Conservation (phyloP, 2,888 invertebrate genomes). For the Hyalella azteca region DNA sequence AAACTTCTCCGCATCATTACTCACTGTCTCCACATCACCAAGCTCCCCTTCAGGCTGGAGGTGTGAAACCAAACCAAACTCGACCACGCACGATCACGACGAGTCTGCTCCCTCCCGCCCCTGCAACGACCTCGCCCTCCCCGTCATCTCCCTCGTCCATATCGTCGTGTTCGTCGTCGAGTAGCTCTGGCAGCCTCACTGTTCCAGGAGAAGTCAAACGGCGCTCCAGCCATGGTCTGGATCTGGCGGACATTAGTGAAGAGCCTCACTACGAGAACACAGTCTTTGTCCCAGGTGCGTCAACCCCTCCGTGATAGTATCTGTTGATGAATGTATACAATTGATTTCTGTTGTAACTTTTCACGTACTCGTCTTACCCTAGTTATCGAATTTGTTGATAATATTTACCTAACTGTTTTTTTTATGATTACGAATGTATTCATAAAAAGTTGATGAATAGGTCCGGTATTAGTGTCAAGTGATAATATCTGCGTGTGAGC, state of each 20-base stretch:
- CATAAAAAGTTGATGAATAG: neutral
- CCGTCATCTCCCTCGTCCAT: constrained; percentile 53
- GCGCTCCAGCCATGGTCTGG: constrained; percentile 49
- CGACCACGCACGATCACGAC: constrained; percentile 50
- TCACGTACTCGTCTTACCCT: neutral
- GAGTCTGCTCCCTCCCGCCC: constrained; percentile 48
- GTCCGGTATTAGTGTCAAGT: neutral
- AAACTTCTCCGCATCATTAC: neutral
- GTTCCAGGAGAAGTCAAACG: constrained; percentile 41
- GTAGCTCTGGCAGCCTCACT: constrained; percentile 44
- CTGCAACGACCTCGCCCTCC: constrained; percentile 50
- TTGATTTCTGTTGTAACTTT: neutral
- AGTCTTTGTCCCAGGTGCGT: constrained; percentile 43
- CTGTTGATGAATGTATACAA: neutral
- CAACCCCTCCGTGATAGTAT: neutral
- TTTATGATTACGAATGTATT: neutral
- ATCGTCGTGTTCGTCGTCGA: constrained; percentile 45
- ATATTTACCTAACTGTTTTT: neutral
- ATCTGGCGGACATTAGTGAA: constrained; percentile 55
- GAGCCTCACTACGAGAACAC: constrained; percentile 56
- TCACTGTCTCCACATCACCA: neutral
- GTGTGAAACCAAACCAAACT: too few relatives aligned
- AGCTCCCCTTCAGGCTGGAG: too few relatives aligned
- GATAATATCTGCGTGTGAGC: neutral
- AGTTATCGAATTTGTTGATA: neutral